Conservation (phyloP, 2,113 vertebrate genomes). For the Catharus minimus region DNA sequence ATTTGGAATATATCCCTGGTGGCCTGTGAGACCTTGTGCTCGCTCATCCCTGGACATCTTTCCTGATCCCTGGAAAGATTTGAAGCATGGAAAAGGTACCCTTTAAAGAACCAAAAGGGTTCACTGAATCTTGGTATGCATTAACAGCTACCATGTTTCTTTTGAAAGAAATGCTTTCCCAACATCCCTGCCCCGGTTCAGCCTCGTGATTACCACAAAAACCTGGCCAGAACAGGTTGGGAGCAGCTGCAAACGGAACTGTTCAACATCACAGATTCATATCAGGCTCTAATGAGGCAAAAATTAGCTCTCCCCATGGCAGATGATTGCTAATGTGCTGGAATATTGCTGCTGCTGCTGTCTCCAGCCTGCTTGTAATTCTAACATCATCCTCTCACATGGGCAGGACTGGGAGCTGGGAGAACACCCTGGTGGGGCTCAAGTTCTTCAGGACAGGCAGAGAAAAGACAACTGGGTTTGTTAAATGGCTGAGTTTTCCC, state of each 20-base stretch:
- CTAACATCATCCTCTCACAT: not conserved
- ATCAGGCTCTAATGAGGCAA: conserved; percentile 17
- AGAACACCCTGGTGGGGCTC: not conserved
- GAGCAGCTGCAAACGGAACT: not conserved
- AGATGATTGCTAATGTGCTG: not conserved
- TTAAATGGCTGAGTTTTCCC: not conserved
- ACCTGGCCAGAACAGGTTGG: not conserved
- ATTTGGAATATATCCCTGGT: not conserved
- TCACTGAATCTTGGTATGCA: not conserved
- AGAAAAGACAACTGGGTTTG: not conserved
- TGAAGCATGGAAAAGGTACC: not conserved
- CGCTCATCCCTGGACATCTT: not conserved
- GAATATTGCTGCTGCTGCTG: conserved; percentile 7
- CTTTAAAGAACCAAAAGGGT: not conserved
- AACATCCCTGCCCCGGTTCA: not conserved
- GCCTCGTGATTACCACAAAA: not conserved
- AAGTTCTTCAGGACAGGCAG: not conserved
- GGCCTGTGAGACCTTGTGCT: not conserved
- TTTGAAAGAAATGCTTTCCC: not conserved
- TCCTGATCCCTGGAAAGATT: not conserved
- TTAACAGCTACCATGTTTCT: not conserved
- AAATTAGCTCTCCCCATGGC: conserved; percentile 1
- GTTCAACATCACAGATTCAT: not conserved
- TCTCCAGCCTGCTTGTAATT: conserved; percentile 4
- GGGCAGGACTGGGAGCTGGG: not conserved